Evolutionary conservation across 2,797 vertebrate species (phyloP).

Genomic region (Hoplostethus atlanticus): DNA sequence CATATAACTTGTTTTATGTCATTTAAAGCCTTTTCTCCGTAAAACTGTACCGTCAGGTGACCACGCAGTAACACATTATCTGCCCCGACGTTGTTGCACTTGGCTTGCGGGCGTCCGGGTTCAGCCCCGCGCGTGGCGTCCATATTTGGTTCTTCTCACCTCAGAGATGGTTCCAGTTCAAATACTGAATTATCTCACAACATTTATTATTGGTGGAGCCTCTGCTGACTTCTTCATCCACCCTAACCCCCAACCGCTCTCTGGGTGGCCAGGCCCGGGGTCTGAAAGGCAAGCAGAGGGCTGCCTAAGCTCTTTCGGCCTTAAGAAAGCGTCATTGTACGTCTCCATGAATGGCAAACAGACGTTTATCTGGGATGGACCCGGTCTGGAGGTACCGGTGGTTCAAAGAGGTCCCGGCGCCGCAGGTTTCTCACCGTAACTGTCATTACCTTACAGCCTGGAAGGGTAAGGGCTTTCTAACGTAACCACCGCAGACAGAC

Average conservation of each 20-base stretch:
- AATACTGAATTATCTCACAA: too few relatives aligned
- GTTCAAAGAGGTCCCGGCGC: conserved; percentile 37
- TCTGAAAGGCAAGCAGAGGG: conserved; percentile 82
- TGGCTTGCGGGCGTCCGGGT: conserved; percentile 30
- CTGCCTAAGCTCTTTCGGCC: conserved; percentile 75
- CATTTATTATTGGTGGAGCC: conserved; percentile 1
- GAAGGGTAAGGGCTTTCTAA: too few relatives aligned
- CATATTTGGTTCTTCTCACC: background rate
- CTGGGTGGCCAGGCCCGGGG: conserved; percentile 75
- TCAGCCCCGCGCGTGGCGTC: conserved; percentile 42
- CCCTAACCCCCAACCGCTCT: conserved; percentile 36
- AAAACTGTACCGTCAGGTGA: conserved; percentile 70
- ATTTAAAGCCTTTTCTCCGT: conserved; percentile 72
- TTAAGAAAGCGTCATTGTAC: conserved; percentile 80
- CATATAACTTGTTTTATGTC: conserved; percentile 84
- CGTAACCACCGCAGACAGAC: too few relatives aligned
- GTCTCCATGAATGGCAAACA: conserved; percentile 72
- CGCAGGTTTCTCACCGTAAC: conserved; percentile 52
- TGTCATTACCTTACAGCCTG: background rate
- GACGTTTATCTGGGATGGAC: conserved; percentile 78
- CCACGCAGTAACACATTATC: conserved; percentile 11
- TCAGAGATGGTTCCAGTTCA: background rate
- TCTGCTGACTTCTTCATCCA: conserved; percentile 34
- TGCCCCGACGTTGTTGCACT: conserved; percentile 31
- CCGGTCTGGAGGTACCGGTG: conserved; percentile 57